These are phyloP conservation scores for Hanleya hanleyi DNA, from an alignment of 2,888 invertebrate genomes.

Conservation along the genomic window DNA sequence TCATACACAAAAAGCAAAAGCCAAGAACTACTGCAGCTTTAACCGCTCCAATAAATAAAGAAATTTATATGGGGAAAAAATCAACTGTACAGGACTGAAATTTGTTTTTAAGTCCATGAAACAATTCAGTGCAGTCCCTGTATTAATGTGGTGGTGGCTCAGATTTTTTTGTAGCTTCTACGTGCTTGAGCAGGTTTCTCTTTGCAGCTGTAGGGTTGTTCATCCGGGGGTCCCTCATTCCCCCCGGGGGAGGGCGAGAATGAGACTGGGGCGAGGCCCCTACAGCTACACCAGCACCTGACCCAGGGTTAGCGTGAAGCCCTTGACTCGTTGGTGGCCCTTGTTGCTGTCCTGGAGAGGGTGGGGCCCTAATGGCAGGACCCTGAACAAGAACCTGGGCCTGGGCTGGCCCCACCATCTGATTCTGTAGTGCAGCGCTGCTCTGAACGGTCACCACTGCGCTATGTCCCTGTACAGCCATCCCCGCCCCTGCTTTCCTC, in stretches of 20 bases:
- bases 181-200: slow-evolving; percentile 68
- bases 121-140: slow-evolving; percentile 4
- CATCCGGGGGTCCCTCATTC: slow-evolving; percentile 46
- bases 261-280: slow-evolving; percentile 44
- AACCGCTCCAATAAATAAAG: slow-evolving; percentile 9
- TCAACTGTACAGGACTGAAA: too few relatives aligned
- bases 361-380: slow-evolving; percentile 24
- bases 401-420: slow-evolving; percentile 15
- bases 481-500: slow-evolving; percentile 16
- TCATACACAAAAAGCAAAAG: not conserved
- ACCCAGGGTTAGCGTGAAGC: slow-evolving; percentile 31
- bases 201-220: slow-evolving; percentile 65
- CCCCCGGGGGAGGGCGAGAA: slow-evolving; percentile 44
- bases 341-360: slow-evolving; percentile 32
- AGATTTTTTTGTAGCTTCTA: slow-evolving; percentile 58
- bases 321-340: slow-evolving; percentile 37
- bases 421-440: slow-evolving; percentile 4
- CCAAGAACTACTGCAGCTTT: slow-evolving; percentile 1
- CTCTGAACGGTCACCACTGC: slow-evolving; percentile 22
- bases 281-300: slow-evolving; percentile 42
- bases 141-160: slow-evolving; percentile 66
- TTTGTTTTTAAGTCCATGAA: not conserved
- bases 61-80: not conserved
- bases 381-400: slow-evolving; percentile 17
- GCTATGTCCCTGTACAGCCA: slow-evolving; percentile 10